Conservation (phyloP, 2,113 vertebrate species). For the Brachionichthys hirsutus region DNA sequence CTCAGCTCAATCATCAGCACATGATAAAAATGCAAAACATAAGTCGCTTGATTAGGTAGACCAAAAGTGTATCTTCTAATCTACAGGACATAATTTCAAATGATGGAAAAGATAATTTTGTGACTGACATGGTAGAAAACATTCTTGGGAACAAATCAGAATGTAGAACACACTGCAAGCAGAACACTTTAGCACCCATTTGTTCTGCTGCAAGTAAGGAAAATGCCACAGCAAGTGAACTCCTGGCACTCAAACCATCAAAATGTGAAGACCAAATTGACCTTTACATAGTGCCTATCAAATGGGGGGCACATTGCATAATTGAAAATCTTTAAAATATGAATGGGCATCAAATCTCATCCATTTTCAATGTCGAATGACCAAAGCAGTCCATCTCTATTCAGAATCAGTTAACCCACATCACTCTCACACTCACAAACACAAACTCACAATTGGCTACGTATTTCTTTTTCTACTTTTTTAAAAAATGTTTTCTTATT, state of each 20-base stretch:
- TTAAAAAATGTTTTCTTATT: too few species aligned
- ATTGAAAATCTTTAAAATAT: slow-evolving; percentile 72
- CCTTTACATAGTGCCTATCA: slow-evolving; percentile 61
- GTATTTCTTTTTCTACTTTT: too few species aligned
- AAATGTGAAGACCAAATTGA: slow-evolving; percentile 60
- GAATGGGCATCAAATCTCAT: slow-evolving; percentile 60
- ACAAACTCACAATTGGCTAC: too few species aligned
- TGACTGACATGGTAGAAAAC: slow-evolving; percentile 13
- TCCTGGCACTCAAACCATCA: slow-evolving; percentile 57
- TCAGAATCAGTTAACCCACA: slow-evolving; percentile 1
- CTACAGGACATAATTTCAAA: background rate
- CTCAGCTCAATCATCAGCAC: too few species aligned
- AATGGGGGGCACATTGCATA: slow-evolving; percentile 42
- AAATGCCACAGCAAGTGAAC: slow-evolving; percentile 66
- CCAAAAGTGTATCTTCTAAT: background rate
- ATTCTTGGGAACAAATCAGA: slow-evolving; percentile 24
- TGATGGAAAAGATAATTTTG: slow-evolving; percentile 29
- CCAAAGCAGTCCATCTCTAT: slow-evolving; percentile 10
- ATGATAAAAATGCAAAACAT: too few species aligned
- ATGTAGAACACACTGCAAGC: slow-evolving; percentile 42
- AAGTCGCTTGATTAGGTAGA: background rate
- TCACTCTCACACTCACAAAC: too few species aligned
- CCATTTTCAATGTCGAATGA: slow-evolving; percentile 36
- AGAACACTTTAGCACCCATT: slow-evolving; percentile 60
- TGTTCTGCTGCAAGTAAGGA: slow-evolving; percentile 63